Base-by-base conservation (phyloP, 2,797 vertebrate species). In the Typhlichthys eigenmanni region DNA sequence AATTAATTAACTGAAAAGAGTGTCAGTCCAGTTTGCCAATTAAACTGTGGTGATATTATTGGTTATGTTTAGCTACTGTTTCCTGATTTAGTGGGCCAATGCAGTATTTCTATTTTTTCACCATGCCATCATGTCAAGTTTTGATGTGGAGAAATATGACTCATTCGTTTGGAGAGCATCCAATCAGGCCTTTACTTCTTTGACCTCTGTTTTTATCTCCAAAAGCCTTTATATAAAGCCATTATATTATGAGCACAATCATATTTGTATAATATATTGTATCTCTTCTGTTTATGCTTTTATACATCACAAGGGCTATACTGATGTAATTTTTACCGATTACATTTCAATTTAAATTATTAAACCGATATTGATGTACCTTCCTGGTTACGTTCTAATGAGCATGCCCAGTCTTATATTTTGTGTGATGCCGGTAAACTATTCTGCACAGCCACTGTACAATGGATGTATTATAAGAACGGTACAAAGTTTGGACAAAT, bases 81-180 rank as follows among this genome's bases (percentile, higher is more conserved):
- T 55, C 14, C 3, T 19, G 60, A 61, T 64, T 4, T 24, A 49
- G 57, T 60, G 17, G 11, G 10, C 19, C 66, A 17, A 50, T 52
- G 49, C 66, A 17, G 47, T 52, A 52, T 61, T 9, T 1, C 43
- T 13, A 61, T 55, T 55, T 64, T 55, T 43, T 52, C 13, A 48
- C 13, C 11, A 12, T 48, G 13, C 9, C 3, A 12, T 29, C 9
- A 19, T 32, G 52, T 24, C 16, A 7, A 51, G n/a, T 51, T 12
- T 54, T 19, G 16, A 29, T 32, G 52, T 54, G 52, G 4, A 29
- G 10, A 38, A 38, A 38, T 38, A 38, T 38, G 7, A 38, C 34
- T 38, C 34, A 38, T 38, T 38, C 1, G 5, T 38, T 38, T 38
- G 34, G 34, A 38, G 34, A 52, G 11, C 8, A 17, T 19, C 19